Evolutionary conservation across 1,140 invertebrate genomes (phyloP).

Genomic region (Diploscapter pachys): DNA sequence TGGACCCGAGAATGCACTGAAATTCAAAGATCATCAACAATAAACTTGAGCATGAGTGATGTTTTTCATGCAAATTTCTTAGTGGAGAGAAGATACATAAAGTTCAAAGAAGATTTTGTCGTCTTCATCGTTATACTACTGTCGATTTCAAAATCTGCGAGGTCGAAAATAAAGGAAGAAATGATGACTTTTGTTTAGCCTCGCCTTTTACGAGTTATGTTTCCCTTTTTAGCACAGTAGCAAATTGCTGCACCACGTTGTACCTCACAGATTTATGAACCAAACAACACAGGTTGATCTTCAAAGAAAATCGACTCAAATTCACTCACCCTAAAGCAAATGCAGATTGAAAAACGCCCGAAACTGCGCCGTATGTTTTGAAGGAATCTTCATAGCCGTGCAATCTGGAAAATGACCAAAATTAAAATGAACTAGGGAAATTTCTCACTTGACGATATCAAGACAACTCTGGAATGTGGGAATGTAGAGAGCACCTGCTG

Average conservation of each 20-base stretch:
- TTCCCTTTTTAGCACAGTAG: too few species aligned
- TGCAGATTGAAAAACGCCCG: constrained; percentile 56
- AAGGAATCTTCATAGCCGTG: constrained; percentile 56
- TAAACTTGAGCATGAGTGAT: constrained; percentile 6
- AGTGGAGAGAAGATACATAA: not conserved
- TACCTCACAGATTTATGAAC: too few species aligned
- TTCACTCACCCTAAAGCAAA: constrained; percentile 50
- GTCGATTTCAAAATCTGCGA: too few species aligned
- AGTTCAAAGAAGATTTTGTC: not conserved
- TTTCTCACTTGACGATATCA: constrained; percentile 55
- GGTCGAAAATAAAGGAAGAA: too few species aligned
- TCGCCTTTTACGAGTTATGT: too few species aligned
- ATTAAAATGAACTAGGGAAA: not conserved
- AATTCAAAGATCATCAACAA: constrained; percentile 14
- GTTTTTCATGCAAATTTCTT: too few species aligned
- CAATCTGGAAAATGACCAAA: constrained; percentile 35
- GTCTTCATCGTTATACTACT: too few species aligned
- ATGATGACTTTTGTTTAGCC: too few species aligned
- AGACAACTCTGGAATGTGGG: constrained; percentile 58
- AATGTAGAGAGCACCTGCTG: constrained; percentile 57
- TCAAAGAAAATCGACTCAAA: not conserved
- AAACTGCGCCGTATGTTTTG: constrained; percentile 58
- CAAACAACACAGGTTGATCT: too few species aligned
- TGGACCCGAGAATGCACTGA: constrained; percentile 37
- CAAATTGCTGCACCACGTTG: too few species aligned